These are phyloP conservation scores for Syrista parreyssii DNA, from an alignment of 2,888 invertebrate species.

Conservation along the genomic window DNA sequence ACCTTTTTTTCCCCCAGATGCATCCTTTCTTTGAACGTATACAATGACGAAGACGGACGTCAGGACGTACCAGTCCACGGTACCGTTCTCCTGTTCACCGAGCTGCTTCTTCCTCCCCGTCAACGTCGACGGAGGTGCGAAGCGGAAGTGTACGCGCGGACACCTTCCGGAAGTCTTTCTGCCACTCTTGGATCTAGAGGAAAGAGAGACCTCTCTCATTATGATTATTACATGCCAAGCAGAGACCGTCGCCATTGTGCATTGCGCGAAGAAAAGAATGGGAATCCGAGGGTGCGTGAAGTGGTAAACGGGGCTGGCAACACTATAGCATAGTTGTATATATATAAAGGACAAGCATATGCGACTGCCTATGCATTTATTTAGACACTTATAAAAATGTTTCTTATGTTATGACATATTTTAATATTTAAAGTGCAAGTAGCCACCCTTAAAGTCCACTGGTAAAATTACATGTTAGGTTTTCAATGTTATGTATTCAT, in stretches of 20 bases:
- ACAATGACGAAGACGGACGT: conserved; percentile 9
- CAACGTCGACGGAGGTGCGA: conserved; percentile 48
- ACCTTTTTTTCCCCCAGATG: neutral
- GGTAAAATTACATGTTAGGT: neutral
- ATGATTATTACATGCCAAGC: conserved; percentile 54
- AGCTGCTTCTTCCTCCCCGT: conserved; percentile 25
- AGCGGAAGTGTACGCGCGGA: conserved; percentile 56
- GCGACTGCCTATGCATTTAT: neutral
- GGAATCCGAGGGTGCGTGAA: conserved; percentile 34
- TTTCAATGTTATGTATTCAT: neutral
- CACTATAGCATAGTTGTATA: neutral
- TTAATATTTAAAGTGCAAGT: neutral
- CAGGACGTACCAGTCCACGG: neutral
- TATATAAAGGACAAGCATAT: neutral
- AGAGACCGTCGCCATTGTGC: conserved; percentile 21
- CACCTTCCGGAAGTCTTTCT: conserved; percentile 45
- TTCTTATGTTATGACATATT: neutral
- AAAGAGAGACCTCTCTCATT: conserved; percentile 42
- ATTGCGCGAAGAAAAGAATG: conserved; percentile 28
- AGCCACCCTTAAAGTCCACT: neutral
- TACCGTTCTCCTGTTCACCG: conserved; percentile 29
- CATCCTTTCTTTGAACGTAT: conserved; percentile 11
- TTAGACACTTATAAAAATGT: neutral
- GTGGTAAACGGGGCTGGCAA: conserved; percentile 25
- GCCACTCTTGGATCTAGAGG: conserved; percentile 8